Base-by-base conservation (phyloP, 1,140 invertebrate species). In the Rhopalosiphum padi region DNA sequence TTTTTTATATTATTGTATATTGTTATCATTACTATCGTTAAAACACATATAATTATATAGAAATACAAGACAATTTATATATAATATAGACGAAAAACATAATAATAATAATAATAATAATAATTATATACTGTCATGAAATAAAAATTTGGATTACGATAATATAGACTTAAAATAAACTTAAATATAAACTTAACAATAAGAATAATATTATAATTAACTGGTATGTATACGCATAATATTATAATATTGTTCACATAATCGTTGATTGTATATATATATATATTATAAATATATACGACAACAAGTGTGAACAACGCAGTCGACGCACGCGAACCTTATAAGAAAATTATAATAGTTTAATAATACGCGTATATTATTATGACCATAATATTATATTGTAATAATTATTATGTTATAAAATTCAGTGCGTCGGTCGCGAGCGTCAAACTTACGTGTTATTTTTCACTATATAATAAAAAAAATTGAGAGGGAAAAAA, bases 1-100 rank as follows among this genome's bases (percentile, higher is more conserved):
- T 41, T 41, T 60, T 68, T 68, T 15, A 68, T 68, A 68, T 68
- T 68, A 68, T 68, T n/a, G 35, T 85, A 85, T 85, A 85, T 85
- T 85, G 37, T 85, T 86, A 86, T 86, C 23, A 37, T 86, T 86
- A 83, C 22, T 83, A 83, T 46, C 25, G 9, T 86, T 86, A 86
- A 86, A 86, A 86, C 85, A 86, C 35, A 37, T 21, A 86, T 43
- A 43, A 86, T 43, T 41, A 41, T 85, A 23, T 43, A 86, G 83
- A 86, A 46, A 86, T 86, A 43, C 83, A 86, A 86, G 83, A 86
- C 83, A 46, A 43, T 30, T 86, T 86, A 86, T 86, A 46, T 68
- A 37, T 23, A 85, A 85, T 85, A 85, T 41, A 43, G 83, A 23
- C 37, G 83, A 86, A 37, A 82, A 82, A 82, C 21, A 82, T 82